Conservation (phyloP, 2,888 invertebrate genomes). For the Ochropacha duplaris region DNA sequence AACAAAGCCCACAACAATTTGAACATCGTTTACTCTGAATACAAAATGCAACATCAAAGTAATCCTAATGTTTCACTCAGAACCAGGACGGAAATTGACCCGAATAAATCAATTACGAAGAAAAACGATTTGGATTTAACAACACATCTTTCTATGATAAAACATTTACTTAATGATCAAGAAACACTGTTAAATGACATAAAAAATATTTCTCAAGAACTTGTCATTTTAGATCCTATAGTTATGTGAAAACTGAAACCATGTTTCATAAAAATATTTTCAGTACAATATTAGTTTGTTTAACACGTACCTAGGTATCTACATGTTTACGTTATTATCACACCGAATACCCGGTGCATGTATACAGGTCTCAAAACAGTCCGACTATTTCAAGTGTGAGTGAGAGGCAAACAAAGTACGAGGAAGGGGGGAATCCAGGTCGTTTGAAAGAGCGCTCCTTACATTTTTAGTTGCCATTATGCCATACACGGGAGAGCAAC, state of each 20-base stretch:
- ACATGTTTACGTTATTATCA: too few relatives aligned
- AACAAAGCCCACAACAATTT: constrained; percentile 13
- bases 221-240: constrained; percentile 18
- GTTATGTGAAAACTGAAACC: neutral
- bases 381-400: too few relatives aligned
- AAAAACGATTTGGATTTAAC: constrained; percentile 34
- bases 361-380: too few relatives aligned
- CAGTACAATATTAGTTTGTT: too few relatives aligned
- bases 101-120: neutral
- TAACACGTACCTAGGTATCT: too few relatives aligned
- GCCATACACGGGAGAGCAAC: too few relatives aligned
- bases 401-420: too few relatives aligned
- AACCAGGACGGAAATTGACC: constrained; percentile 6
- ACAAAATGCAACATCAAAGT: neutral
- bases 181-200: constrained; percentile 48
- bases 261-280: too few relatives aligned
- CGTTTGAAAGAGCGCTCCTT: too few relatives aligned
- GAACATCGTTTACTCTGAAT: neutral
- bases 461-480: too few relatives aligned
- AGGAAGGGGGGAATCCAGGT: too few relatives aligned
- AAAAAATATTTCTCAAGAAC: constrained; percentile 37
- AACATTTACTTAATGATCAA: constrained; percentile 53
- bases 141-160: constrained; percentile 49
- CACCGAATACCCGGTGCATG: too few relatives aligned
- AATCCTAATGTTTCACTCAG: neutral